A percentile compares a stretch with the other conserved stretches of the same genome.
These are phyloP conservation scores for Trachymyrmex septentrionalis DNA, from an alignment of 1,140 invertebrate genomes.

Conservation along the genomic window DNA sequence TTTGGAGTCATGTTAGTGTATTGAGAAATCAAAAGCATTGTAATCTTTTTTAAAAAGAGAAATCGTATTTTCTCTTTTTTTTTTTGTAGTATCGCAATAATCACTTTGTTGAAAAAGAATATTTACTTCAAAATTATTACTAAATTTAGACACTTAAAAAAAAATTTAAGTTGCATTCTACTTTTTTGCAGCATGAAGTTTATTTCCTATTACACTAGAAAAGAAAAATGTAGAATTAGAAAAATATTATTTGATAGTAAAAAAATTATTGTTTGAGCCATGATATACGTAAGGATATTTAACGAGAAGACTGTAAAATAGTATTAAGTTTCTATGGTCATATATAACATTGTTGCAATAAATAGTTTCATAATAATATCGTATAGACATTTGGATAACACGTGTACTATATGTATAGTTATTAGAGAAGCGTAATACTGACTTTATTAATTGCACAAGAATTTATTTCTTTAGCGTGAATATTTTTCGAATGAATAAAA, in stretches of 20 bases:
- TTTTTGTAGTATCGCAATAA: not conserved
- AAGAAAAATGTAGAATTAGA: not conserved
- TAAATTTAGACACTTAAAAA: slow-evolving; percentile 7
- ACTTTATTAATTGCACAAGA: not conserved
- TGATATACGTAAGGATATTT: slow-evolving; percentile 13
- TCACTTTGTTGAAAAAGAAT: not conserved
- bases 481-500: not conserved
- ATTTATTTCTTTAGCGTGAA: not conserved
- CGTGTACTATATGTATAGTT: not conserved
- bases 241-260: not conserved
- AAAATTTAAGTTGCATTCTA: not conserved
- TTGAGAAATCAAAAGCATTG: not conserved
- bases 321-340: slow-evolving; percentile 66
- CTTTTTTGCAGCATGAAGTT: not conserved
- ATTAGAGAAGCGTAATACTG: not conserved
- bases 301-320: slow-evolving; percentile 73
- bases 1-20: not conserved
- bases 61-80: not conserved
- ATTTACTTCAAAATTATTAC: not conserved
- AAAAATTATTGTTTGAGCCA: not conserved
- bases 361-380: slow-evolving; percentile 1
- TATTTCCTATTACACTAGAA: not conserved
- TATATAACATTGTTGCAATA: not conserved
- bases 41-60: not conserved
- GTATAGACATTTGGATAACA: not conserved